Base-by-base conservation (phyloP, 2,888 invertebrate genomes). In the Lycocerus yunnanus region DNA sequence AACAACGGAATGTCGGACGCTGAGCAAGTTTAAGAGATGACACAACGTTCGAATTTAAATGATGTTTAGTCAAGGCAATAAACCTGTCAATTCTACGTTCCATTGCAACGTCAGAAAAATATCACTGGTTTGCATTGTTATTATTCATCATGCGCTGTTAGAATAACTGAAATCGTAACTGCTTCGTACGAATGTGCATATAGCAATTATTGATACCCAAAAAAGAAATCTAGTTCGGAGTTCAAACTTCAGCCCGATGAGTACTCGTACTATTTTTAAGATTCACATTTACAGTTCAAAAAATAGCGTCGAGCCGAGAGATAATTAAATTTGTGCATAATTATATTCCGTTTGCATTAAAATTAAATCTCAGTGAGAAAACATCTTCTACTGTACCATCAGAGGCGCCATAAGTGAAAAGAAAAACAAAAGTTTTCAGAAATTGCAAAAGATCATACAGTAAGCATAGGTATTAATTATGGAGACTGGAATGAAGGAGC, bases 41-140 rank as follows among this genome's bases (percentile, higher is more conserved):
- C 84, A 84, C 83, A 83, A 83, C 83, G 83, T 79, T 84, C 84
- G 84, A 84, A 84, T 85, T 85, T 84, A 85, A 85, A 85, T 85
- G 84, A 85, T 85, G 85, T 84, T 83, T 82, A 81, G 83, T 80
- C 82, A 80, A 80, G 79, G 84, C 85, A 85, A 84, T 85, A 85
- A 85, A 85, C 84, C 85, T 85, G 85, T 85, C 85, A 84, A 79
- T 79, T 77, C 79, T 82, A 80, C 78, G 77, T 80, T 80, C 80
- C 81, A 80, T 80, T 79, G 81, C 82, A 75, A 82, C 80, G 83
- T 84, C 84, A 84, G 81, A 83, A 84, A 84, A 84, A 84, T 84
- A 84, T 84, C 84, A 79, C 82, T 81, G 80, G 77, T 75, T 77
- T 77, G 80, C 81, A 82, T 83, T 82, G 83, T 84, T 83, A 82